Evolutionary conservation across 2,113 vertebrate species (phyloP).

Genomic region (Xiphias gladius): DNA sequence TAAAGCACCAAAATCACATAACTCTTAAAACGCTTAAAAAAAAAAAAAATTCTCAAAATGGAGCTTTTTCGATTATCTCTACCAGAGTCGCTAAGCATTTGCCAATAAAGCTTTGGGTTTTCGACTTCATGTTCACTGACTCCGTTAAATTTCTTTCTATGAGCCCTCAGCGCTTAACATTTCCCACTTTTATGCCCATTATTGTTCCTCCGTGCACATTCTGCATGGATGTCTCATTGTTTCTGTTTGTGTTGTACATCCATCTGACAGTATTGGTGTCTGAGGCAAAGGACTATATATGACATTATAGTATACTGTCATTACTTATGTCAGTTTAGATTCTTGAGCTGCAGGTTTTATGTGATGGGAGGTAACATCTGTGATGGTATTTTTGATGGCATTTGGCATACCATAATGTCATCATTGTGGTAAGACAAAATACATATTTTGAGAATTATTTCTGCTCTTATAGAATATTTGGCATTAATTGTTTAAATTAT

Average conservation of each 20-base stretch:
- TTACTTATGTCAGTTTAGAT: too few species aligned
- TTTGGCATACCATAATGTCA: too few species aligned
- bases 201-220: not conserved
- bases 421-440: too few species aligned
- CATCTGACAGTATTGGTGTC: not conserved
- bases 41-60: constrained; percentile 8
- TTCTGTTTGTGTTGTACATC: not conserved
- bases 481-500: too few species aligned
- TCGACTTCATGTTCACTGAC: not conserved
- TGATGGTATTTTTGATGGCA: too few species aligned
- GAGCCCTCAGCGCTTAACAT: not conserved
- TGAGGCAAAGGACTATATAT: too few species aligned
- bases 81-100: not conserved
- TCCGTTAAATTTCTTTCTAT: not conserved
- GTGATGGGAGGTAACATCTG: too few species aligned
- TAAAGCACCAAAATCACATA: not conserved
- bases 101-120: not conserved
- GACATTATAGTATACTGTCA: too few species aligned
- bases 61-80: constrained; percentile 13
- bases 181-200: not conserved
- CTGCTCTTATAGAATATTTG: too few species aligned
- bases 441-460: too few species aligned
- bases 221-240: not conserved
- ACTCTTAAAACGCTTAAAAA: not conserved
- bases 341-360: too few species aligned